These are phyloP conservation scores for Helobdella robusta DNA, from an alignment of 2,888 invertebrate species.

Conservation along the genomic window DNA sequence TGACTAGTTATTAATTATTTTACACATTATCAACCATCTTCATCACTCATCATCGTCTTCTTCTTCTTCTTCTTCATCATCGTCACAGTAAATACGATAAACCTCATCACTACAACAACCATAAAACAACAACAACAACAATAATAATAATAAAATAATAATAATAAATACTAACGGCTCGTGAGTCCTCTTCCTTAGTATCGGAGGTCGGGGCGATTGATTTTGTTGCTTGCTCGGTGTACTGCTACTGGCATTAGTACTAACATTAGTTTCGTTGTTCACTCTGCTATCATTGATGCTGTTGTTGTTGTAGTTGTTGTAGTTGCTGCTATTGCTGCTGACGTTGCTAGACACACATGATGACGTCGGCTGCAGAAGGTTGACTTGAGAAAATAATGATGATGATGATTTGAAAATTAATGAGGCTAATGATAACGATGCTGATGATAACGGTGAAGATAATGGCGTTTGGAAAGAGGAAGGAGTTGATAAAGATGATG, in stretches of 20 bases:
- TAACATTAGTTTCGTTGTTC: background rate
- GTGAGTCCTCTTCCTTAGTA: conserved; percentile 28
- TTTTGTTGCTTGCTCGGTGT: conserved; percentile 23
- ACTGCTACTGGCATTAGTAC: background rate
- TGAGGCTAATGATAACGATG: too few relatives aligned
- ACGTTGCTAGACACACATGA: background rate
- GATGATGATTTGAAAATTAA: background rate
- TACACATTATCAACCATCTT: background rate
- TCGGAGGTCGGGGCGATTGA: conserved; percentile 29
- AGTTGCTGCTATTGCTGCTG: background rate
- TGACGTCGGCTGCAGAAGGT: too few relatives aligned
- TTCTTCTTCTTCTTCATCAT: background rate
- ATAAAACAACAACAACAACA: background rate
- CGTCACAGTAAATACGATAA: background rate
- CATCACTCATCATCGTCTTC: background rate
- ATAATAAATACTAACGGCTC: conserved; percentile 13
- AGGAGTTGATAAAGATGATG: background rate
- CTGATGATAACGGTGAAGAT: conserved; percentile 4
- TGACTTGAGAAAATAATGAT: background rate
- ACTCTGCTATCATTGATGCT: too few relatives aligned
- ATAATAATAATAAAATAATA: background rate
- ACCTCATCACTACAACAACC: too few relatives aligned
- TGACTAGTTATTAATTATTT: background rate
- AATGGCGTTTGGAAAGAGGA: background rate
- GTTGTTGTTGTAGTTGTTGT: background rate